Percentiles rank a stretch among this genome's conserved stretches.
Conservation (phyloP, 2,797 vertebrate genomes). For the Hydrocynus forskahlii region DNA sequence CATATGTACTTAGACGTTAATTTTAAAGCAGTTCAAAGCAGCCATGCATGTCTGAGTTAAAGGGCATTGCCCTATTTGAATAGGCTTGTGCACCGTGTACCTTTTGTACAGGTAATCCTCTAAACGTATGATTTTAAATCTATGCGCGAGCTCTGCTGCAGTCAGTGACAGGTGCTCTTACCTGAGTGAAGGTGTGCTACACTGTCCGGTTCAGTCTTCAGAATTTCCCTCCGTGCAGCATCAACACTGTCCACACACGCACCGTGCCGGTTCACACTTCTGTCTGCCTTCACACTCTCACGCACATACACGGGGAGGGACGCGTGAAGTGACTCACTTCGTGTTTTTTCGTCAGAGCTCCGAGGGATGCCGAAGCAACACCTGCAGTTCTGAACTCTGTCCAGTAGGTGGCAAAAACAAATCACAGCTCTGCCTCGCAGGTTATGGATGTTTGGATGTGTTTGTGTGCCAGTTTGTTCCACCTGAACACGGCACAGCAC, state of each 20-base stretch:
- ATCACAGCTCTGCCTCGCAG: too few species aligned
- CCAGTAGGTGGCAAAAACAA: constrained; percentile 22
- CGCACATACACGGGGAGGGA: background rate
- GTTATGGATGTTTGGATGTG: too few species aligned
- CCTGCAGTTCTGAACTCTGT: background rate
- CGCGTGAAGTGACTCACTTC: background rate
- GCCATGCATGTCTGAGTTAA: too few species aligned
- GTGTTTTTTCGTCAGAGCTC: background rate
- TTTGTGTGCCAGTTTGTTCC: too few species aligned
- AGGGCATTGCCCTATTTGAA: background rate
- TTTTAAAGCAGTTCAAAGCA: too few species aligned
- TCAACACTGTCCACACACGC: background rate
- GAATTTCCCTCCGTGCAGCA: background rate
- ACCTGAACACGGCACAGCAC: too few species aligned
- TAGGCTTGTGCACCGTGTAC: too few species aligned
- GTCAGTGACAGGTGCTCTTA: background rate
- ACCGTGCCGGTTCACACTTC: background rate
- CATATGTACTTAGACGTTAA: too few species aligned
- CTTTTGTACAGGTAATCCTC: too few species aligned
- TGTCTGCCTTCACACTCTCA: background rate
- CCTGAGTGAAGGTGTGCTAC: background rate
- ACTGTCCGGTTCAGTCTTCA: background rate
- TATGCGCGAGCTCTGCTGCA: background rate
- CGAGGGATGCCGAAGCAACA: background rate
- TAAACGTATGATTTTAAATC: too few species aligned